Conservation (phyloP, 2,888 invertebrate genomes). For the Andricus quercusramuli region DNA sequence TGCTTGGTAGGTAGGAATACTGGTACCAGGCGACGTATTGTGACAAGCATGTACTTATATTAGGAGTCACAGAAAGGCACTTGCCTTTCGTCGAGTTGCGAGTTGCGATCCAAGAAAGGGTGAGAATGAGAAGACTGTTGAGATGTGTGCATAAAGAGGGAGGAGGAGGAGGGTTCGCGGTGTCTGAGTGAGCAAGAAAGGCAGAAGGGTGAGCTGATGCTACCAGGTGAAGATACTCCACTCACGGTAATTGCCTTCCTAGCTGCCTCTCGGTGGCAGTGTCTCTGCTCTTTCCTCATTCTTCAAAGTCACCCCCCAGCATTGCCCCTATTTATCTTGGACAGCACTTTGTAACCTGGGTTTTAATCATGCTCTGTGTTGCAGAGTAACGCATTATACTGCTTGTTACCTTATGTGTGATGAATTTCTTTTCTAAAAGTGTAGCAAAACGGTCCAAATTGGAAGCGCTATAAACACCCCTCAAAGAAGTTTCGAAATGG, state of each 20-base stretch:
- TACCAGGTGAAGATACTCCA: conserved; percentile 35
- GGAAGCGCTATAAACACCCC: too few relatives aligned
- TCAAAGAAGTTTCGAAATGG: too few relatives aligned
- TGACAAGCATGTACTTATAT: conserved; percentile 32
- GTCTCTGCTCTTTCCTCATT: conserved; percentile 25
- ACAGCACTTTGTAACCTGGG: conserved; percentile 26
- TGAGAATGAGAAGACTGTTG: conserved; percentile 25
- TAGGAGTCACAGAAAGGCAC: conserved; percentile 20
- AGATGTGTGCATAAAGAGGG: conserved; percentile 20
- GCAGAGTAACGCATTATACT: background rate
- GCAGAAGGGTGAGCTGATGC: conserved; percentile 26
- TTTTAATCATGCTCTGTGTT: conserved; percentile 18
- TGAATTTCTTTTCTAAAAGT: background rate
- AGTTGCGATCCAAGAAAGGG: conserved; percentile 15
- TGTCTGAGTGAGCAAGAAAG: conserved; percentile 26
- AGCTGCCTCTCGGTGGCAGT: conserved; percentile 19
- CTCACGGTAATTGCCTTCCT: conserved; percentile 36
- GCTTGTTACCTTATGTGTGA: background rate
- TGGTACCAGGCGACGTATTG: background rate
- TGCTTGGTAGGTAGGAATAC: too few relatives aligned
- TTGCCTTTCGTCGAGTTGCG: background rate
- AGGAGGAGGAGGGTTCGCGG: background rate
- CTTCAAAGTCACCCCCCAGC: conserved; percentile 25
- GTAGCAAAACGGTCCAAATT: background rate
- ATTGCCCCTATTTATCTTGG: conserved; percentile 31